Base-by-base conservation (phyloP, 1,140 invertebrate genomes). In the Formica selysi region DNA sequence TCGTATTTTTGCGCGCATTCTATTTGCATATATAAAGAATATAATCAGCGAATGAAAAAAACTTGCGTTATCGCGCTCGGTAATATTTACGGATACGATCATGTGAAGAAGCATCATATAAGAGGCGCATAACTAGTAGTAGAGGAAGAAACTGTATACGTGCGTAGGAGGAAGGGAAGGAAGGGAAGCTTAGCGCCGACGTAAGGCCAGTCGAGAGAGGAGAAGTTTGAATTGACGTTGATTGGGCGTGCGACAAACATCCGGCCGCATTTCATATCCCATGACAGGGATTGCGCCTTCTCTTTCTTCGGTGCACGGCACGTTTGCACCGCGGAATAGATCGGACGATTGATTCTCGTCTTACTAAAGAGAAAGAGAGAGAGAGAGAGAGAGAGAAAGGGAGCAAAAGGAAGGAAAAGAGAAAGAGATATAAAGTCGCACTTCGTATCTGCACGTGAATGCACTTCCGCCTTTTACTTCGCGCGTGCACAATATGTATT, bases 181-280 rank as follows among this genome's bases (percentile, higher is more conserved):
- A 29, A 36, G 36, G 73, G 38, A 85, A 86, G 83, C 79, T 85
- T 86, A 87, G 80, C 86, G 86, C 86, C 86, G 76, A 83, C 29
- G 65, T 74, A 70, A 89, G 88, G 51, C 57, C 36, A 36, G 29
- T 59, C n/a, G 74, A 85, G 74, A 62, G 57, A 81, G 36, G 64
- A 86, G 80, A 87, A 61, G 91, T 51, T 90, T 91, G 91, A 93
- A 93, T 93, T 93, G 92, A 73, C 89, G 73, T 79, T 93, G 93
- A 93, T 93, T 93, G 92, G 90, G 85, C 80, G 81, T 87, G 88
- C 85, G 87, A 93, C 89, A 93, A 93, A 93, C 92, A 93, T 94
- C 93, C 93, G 90, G 89, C 81, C 62, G 87, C 87, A 86, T 91
- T 92, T 90, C 85, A 57, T 68, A 81, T 89, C 90, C 85, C 90